phyloP scores from a whole-genome alignment of 37 sponge, comb jelly and placozoan genomes.

The Mnemiopsis leidyi region DNA sequence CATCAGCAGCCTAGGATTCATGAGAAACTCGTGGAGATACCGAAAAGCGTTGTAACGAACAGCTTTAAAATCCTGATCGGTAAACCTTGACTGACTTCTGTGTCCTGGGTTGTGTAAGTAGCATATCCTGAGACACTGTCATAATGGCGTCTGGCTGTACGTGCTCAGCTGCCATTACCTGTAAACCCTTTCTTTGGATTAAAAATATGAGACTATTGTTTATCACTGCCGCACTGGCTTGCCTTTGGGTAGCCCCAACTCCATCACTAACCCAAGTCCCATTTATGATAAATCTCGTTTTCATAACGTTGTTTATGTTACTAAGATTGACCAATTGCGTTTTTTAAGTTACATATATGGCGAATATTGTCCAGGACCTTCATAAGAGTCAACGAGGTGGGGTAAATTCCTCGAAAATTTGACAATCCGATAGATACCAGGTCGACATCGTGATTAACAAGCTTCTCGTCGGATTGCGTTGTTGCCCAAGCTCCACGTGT shows the following conservation, averaged over 20 bases:
- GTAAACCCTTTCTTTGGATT: constrained; percentile 1
- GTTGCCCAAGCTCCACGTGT: neutral
- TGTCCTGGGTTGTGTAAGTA: no score
- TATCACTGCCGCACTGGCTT: neutral
- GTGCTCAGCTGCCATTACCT: neutral
- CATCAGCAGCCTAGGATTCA: neutral
- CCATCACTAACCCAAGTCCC: constrained; percentile 33
- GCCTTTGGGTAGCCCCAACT: neutral
- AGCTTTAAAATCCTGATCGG: neutral
- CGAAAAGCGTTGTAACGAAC: neutral
- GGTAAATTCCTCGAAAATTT: constrained; percentile 12
- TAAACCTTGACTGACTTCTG: no score
- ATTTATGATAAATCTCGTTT: neutral
- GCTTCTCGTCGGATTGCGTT: neutral
- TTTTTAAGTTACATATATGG: neutral
- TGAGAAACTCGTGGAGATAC: constrained; percentile 4
- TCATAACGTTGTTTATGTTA: neutral
- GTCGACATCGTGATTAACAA: neutral
- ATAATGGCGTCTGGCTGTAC: neutral
- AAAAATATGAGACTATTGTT: constrained; percentile 32
- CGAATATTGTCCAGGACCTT: neutral
- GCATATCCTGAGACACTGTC: neutral
- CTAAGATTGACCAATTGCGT: no score
- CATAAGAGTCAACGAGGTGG: neutral
- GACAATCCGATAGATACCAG: neutral